Conservation (phyloP, 2,888 invertebrate species). For the Augochlorella aurata region DNA sequence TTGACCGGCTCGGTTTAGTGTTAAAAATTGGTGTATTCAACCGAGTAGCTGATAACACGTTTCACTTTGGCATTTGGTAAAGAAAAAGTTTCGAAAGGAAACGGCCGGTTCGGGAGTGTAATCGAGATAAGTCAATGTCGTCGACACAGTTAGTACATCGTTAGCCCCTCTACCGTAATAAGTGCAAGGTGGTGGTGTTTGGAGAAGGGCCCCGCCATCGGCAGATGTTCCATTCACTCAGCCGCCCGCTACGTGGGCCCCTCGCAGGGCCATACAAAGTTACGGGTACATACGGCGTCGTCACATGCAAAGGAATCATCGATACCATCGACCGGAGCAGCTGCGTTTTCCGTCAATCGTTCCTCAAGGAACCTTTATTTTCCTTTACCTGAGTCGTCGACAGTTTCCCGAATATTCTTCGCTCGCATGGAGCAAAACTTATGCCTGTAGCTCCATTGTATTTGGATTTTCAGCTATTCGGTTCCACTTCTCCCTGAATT, state of each 20-base stretch:
- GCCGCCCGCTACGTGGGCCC: constrained; percentile 71
- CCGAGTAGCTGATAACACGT: too few relatives aligned
- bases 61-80: too few relatives aligned
- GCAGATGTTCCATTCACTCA: constrained; percentile 81
- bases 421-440: not conserved
- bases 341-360: constrained; percentile 60
- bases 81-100: not conserved
- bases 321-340: constrained; percentile 68
- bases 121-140: constrained; percentile 52
- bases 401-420: constrained; percentile 30
- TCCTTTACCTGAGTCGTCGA: constrained; percentile 4
- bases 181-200: constrained; percentile 73
- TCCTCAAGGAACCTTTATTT: constrained; percentile 46
- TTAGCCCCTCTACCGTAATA: constrained; percentile 63
- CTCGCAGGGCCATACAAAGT: constrained; percentile 74
- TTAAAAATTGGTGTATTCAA: too few relatives aligned
- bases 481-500: too few relatives aligned
- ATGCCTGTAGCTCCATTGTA: not conserved
- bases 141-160: constrained; percentile 59
- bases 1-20: too few relatives aligned
- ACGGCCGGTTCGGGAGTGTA: not conserved
- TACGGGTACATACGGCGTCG: constrained; percentile 59
- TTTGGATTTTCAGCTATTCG: too few relatives aligned
- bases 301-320: constrained; percentile 68
- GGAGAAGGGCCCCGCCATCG: constrained; percentile 73